A percentile compares a stretch with the other conserved stretches of the same genome.
Conservation (phyloP, 2,888 invertebrate genomes). For the Pheosia gnoma region DNA sequence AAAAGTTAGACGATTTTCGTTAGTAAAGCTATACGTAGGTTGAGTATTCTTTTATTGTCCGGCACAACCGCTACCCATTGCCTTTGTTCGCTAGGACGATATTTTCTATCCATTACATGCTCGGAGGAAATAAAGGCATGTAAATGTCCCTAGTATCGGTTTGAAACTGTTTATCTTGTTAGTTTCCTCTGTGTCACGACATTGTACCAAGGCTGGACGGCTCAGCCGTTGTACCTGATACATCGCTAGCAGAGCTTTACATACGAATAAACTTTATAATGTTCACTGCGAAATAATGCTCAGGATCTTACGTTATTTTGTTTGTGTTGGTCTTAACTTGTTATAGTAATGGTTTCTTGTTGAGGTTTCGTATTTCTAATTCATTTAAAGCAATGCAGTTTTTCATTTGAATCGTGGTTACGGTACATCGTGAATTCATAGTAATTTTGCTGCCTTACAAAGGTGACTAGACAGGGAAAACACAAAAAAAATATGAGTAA, state of each 20-base stretch:
- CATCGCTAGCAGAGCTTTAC: constrained; percentile 27
- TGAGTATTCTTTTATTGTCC: not conserved
- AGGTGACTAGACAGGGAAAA: too few relatives aligned
- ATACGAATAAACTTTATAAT: constrained; percentile 16
- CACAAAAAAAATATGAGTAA: too few relatives aligned
- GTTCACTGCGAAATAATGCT: not conserved
- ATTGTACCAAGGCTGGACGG: constrained; percentile 28
- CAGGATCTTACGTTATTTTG: not conserved
- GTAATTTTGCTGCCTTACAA: too few relatives aligned
- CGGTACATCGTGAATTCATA: too few relatives aligned
- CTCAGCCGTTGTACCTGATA: constrained; percentile 27
- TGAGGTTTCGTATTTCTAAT: not conserved
- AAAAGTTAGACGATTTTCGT: too few relatives aligned
- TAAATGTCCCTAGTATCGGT: not conserved
- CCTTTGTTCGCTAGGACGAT: not conserved
- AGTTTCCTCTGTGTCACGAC: constrained; percentile 35
- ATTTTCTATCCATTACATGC: not conserved
- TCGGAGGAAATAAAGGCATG: not conserved
- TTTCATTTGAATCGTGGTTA: too few relatives aligned
- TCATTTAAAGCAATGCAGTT: too few relatives aligned
- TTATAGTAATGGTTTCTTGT: not conserved
- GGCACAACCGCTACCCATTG: not conserved
- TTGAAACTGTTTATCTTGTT: constrained; percentile 34
- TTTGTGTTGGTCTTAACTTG: not conserved
- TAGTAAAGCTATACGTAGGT: not conserved